Evolutionary conservation across 2,113 vertebrate species (phyloP).

Genomic region (Chamaea fasciata): DNA sequence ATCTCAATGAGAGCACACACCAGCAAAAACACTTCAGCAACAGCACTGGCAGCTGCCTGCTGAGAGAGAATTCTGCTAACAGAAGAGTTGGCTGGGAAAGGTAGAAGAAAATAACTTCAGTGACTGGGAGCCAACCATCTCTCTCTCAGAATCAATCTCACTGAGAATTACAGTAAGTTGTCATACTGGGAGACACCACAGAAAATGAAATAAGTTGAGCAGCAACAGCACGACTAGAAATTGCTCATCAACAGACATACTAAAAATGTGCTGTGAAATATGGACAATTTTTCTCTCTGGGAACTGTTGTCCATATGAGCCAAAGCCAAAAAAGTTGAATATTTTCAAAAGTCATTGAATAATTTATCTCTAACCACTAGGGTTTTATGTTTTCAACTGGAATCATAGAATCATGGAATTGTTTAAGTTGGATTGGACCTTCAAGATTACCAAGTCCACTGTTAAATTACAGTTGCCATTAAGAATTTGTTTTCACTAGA

Average conservation of each 20-base stretch:
- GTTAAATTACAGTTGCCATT: background rate
- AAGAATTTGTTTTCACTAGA: background rate
- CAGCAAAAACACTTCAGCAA: background rate
- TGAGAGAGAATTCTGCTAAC: background rate
- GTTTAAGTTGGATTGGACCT: background rate
- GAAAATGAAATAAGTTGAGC: background rate
- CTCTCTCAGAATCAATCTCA: background rate
- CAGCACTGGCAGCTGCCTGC: background rate
- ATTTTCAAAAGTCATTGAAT: background rate
- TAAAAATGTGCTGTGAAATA: background rate
- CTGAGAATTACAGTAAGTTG: background rate
- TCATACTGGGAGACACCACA: background rate
- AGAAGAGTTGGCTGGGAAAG: constrained; percentile 18
- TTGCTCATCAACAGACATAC: background rate
- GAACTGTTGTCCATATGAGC: background rate
- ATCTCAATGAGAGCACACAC: background rate
- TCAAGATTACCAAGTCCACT: fast-evolving
- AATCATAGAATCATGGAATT: background rate
- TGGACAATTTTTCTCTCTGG: background rate
- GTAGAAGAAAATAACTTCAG: background rate
- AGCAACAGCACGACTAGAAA: background rate
- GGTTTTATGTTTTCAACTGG: background rate
- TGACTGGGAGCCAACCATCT: background rate
- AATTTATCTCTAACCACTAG: background rate
- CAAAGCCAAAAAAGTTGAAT: background rate